Conservation (phyloP, 2,797 vertebrate species). For the Chelonia mydas region DNA sequence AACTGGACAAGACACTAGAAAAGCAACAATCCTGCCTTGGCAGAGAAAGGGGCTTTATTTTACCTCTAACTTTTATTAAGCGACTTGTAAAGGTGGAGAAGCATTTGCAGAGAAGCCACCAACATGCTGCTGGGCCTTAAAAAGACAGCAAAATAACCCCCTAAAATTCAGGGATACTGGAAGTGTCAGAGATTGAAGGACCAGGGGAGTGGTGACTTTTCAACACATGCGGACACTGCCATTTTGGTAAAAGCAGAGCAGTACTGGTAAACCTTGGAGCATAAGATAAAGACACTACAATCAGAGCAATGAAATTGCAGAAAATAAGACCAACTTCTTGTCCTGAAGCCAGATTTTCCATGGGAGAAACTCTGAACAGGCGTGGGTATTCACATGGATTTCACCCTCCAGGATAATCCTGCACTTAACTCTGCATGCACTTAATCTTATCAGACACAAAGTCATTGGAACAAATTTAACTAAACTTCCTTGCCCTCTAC, state of each 20-base stretch:
- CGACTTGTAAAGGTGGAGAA: background rate
- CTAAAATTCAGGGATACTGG: background rate
- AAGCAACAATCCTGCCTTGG: background rate
- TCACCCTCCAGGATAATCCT: background rate
- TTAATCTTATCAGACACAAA: background rate
- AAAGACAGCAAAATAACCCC: background rate
- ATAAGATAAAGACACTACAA: background rate
- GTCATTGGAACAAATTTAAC: background rate
- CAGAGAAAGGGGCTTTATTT: background rate
- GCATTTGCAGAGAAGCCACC: background rate
- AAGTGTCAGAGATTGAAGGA: background rate
- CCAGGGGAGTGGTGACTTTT: background rate
- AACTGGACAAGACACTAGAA: background rate
- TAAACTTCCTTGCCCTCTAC: background rate
- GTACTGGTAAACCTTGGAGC: background rate
- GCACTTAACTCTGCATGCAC: background rate
- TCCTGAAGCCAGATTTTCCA: background rate
- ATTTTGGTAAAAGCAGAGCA: background rate
- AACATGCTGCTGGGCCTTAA: background rate
- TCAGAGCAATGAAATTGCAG: background rate
- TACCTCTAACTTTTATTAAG: background rate
- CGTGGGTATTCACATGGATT: background rate
- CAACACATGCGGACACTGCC: background rate
- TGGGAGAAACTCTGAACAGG: background rate
- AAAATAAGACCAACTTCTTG: background rate